Evolutionary conservation across 2,797 vertebrate genomes (phyloP).

Genomic region (Epinephelus awoara): DNA sequence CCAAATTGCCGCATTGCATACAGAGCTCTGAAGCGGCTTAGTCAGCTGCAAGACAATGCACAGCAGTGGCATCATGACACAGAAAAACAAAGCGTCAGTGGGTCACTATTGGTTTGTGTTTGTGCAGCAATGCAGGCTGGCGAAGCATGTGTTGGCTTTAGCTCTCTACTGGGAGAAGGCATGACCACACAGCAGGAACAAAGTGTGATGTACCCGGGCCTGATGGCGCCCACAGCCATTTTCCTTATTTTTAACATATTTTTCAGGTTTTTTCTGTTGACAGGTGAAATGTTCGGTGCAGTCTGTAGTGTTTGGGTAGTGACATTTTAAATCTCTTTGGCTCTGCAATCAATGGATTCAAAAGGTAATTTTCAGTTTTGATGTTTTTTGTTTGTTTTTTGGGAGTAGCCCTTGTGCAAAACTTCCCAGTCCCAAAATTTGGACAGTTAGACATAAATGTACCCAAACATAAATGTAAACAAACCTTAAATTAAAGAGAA

Average conservation of each 20-base stretch:
- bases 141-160: conserved; percentile 51
- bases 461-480: neutral
- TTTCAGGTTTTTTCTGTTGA: conserved; percentile 9
- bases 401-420: neutral
- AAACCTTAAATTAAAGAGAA: neutral
- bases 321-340: neutral
- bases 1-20: conserved; percentile 66
- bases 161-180: conserved; percentile 48
- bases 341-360: neutral
- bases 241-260: neutral
- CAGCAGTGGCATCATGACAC: conserved; percentile 72
- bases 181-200: conserved; percentile 68
- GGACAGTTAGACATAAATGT: neutral
- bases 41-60: conserved; percentile 76
- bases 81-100: conserved; percentile 74
- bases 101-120: conserved; percentile 68
- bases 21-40: conserved; percentile 77
- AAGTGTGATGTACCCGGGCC: conserved; percentile 5
- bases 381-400: neutral
- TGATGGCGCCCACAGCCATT: conserved; percentile 1
- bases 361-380: neutral
- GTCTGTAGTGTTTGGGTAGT: neutral
- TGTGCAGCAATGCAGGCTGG: conserved; percentile 54
- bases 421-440: neutral
- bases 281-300: neutral